These are phyloP conservation scores for Mustela nigripes DNA, from an alignment of 2,113 vertebrate genomes.

Conservation along the genomic window DNA sequence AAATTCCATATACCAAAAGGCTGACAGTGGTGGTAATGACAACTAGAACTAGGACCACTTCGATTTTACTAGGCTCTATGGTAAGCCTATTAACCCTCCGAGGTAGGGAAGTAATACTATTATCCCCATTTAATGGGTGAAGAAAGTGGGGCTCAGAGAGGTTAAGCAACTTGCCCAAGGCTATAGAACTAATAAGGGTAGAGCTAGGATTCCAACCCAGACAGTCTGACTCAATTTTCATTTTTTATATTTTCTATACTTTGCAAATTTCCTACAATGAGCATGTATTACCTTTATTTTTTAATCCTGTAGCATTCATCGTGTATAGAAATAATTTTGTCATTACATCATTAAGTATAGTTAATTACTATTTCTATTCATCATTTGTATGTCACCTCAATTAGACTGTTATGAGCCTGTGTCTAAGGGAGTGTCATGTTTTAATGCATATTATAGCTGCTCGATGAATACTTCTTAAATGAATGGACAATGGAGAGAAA, in stretches of 20 bases:
- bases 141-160: slow-evolving; percentile 59
- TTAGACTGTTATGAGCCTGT: slow-evolving; percentile 80
- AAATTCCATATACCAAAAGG: neutral
- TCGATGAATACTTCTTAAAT: slow-evolving; percentile 82
- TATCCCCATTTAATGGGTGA: slow-evolving; percentile 43
- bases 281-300: slow-evolving; percentile 76
- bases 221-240: slow-evolving; percentile 57
- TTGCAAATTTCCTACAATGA: slow-evolving; percentile 62
- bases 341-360: slow-evolving; percentile 82
- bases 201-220: slow-evolving; percentile 55
- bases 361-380: slow-evolving; percentile 84
- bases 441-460: slow-evolving; percentile 80
- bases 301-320: slow-evolving; percentile 74
- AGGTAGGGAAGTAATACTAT: slow-evolving; percentile 59
- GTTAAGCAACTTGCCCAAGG: slow-evolving; percentile 60
- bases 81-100: slow-evolving; percentile 56
- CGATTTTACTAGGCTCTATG: neutral
- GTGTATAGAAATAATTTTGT: slow-evolving; percentile 80
- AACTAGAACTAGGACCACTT: neutral
- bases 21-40: neutral
- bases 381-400: slow-evolving; percentile 81
- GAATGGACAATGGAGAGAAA: slow-evolving; percentile 76
- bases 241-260: slow-evolving; percentile 62
- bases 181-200: slow-evolving; percentile 56
- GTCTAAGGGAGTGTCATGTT: slow-evolving; percentile 75